Conservation (phyloP, 2,888 invertebrate genomes). For the Anoncus sp. region DNA sequence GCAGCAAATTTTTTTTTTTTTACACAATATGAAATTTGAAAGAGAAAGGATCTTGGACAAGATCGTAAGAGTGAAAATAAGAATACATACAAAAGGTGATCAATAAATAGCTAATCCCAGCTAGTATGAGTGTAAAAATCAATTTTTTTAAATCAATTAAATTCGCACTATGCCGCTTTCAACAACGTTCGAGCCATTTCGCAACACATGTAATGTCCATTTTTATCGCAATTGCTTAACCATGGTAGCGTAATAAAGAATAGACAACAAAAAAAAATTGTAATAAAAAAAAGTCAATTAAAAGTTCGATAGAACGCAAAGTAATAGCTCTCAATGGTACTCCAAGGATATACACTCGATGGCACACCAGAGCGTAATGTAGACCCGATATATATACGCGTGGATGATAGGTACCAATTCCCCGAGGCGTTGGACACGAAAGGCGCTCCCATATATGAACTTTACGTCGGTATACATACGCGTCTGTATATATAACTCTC, state of each 20-base stretch:
- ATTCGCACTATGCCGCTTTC: background rate
- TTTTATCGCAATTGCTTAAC: background rate
- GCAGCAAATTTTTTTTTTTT: too few species aligned
- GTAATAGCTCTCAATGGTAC: constrained; percentile 51
- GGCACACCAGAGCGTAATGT: constrained; percentile 36
- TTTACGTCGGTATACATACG: constrained; percentile 30
- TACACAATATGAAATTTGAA: too few species aligned
- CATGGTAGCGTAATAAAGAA: background rate
- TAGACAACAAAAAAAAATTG: background rate
- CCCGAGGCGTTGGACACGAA: constrained; percentile 70
- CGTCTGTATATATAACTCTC: constrained; percentile 31
- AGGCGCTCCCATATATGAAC: constrained; percentile 50
- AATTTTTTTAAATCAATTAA: constrained; percentile 2
- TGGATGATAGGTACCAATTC: constrained; percentile 70
- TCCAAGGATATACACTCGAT: constrained; percentile 50
- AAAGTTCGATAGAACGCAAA: constrained; percentile 29
- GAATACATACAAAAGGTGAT: background rate
- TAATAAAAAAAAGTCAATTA: constrained; percentile 39
- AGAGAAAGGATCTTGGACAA: too few species aligned
- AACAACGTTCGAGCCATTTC: background rate
- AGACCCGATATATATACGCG: constrained; percentile 12
- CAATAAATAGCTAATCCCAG: background rate
- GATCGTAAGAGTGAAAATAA: too few species aligned
- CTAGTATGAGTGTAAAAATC: background rate
- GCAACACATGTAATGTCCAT: background rate